Base-by-base conservation (phyloP, 2,797 vertebrate species). In the Hirundo rustica region DNA sequence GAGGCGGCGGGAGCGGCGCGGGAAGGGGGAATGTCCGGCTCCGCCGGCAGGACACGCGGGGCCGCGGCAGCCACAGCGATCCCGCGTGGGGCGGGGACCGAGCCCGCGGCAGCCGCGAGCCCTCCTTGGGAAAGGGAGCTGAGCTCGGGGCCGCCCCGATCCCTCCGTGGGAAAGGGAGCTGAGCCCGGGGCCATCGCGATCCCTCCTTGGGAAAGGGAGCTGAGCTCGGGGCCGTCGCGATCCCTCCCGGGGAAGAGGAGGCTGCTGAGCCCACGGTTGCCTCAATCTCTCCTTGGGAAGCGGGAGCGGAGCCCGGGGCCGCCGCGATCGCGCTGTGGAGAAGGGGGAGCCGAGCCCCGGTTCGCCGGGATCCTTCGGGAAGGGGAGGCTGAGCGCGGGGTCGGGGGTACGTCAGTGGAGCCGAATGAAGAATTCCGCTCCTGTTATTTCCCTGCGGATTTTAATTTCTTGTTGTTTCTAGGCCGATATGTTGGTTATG, bases 251-350 rank as follows among this genome's bases (percentile, higher is more conserved):
- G 53, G 36, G 8, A 36, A 20, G 26, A 2, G 30, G 30, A 2
- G 8, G 25, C 42, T 10, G 58, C 51, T 21, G 19, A 64, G 61
- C 51, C 5, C 44, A 0, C 1, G 30, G 20, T 11, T 20, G 21
- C 0, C 27, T 3, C 51, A 0, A 1, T 58, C 53, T 1, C 45
- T 44, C 22, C 11, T 7, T 12, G 61, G 32, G 38, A 16, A n/a
- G 32, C 32, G 54, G 58, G 10, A 45, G 54, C 22, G 4, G 62
- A 38, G 21, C 26, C 21, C 55, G 23, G 7, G 10, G 7, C n/a
- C 54, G n/a, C 5, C 36, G 17, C 57, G 38, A 7, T 87, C 18
- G 58, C 50, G 5, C 58, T 13, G 15, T 14, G 38, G 36, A 23
- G 38, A 27, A 14, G 7, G 36, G 44, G 32, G 6, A 21, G 42